Percentiles rank a stretch among this genome's conserved stretches.
phyloP scores from a whole-genome alignment of 2,888 invertebrate species.

The Drosophila anomelani region DNA sequence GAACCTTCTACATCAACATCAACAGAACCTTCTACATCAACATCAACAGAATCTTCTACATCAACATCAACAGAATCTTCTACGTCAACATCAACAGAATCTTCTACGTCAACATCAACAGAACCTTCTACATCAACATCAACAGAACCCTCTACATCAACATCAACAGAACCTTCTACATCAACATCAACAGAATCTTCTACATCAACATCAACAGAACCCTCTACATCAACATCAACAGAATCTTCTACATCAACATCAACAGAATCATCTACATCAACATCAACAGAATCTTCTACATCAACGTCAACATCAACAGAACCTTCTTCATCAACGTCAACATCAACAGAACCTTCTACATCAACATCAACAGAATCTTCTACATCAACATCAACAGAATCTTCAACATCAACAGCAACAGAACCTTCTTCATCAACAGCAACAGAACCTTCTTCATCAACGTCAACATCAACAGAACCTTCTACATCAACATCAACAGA shows the following conservation, averaged over 20 bases:
- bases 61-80: not conserved
- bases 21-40: not conserved
- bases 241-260: too few relatives aligned
- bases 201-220: not conserved
- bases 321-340: not conserved
- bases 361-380: not conserved
- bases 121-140: slow-evolving; percentile 1
- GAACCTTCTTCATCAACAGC: not conserved
- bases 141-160: not conserved
- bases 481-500: not conserved
- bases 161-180: not conserved
- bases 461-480: not conserved
- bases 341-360: not conserved
- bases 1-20: not conserved
- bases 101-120: slow-evolving; percentile 8
- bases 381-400: not conserved
- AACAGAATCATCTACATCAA: not conserved
- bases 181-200: too few relatives aligned
- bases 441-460: not conserved
- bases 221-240: not conserved
- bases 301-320: not conserved
- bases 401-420: not conserved
- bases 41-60: not conserved
- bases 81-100: not conserved
- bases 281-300: not conserved